A percentile compares a stretch with the other conserved stretches of the same genome.
These are phyloP conservation scores for Cryptocheilus praepositus DNA, from an alignment of 2,888 invertebrate genomes.

Conservation along the genomic window DNA sequence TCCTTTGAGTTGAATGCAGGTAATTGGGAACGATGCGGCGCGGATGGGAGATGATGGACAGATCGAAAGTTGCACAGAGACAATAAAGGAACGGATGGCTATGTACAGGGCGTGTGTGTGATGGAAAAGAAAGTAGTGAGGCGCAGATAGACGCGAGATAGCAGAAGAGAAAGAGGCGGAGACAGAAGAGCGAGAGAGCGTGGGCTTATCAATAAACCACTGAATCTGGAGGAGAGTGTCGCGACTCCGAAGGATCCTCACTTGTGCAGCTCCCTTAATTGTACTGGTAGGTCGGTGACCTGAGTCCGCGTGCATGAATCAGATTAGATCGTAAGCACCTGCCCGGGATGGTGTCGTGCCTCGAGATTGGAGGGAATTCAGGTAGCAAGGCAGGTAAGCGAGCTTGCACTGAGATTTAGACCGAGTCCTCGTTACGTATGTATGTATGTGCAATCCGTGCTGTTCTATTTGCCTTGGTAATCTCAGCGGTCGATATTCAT, in stretches of 20 bases:
- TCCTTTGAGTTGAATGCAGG: background rate
- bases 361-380: slow-evolving; percentile 54
- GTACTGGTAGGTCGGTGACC: slow-evolving; percentile 56
- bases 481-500: slow-evolving; percentile 1
- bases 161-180: background rate
- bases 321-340: slow-evolving; percentile 61
- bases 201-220: slow-evolving; percentile 1
- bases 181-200: background rate
- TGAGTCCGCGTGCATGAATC: slow-evolving; percentile 58
- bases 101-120: background rate
- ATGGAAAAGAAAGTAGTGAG: background rate
- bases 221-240: slow-evolving; percentile 13
- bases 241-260: slow-evolving; percentile 24
- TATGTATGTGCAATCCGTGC: background rate
- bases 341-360: slow-evolving; percentile 44
- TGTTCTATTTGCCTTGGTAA: slow-evolving; percentile 15
- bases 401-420: slow-evolving; percentile 34
- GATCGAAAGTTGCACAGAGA: no score
- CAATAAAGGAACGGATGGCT: no score
- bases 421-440: slow-evolving; percentile 29
- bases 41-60: no score
- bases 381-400: slow-evolving; percentile 35
- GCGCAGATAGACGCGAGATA: background rate
- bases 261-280: slow-evolving; percentile 39
- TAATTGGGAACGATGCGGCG: background rate